A percentile compares a stretch with the other conserved stretches of the same genome.
These are phyloP conservation scores for Dolichomitus sp. DNA, from an alignment of 2,888 invertebrate genomes.

Conservation along the genomic window DNA sequence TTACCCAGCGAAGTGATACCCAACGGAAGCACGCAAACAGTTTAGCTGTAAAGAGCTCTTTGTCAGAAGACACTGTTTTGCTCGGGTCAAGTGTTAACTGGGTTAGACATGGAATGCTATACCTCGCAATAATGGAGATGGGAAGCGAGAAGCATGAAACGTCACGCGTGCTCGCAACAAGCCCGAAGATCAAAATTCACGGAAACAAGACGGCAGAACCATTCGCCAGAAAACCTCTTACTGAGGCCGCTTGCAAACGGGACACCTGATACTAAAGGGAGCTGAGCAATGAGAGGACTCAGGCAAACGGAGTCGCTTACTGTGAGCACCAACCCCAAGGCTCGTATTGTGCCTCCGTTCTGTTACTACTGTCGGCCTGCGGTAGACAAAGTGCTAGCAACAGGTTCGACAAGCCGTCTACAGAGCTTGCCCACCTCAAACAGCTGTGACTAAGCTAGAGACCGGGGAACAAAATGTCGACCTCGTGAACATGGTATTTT, in stretches of 20 bases:
- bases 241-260: slow-evolving; percentile 12
- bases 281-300: slow-evolving; percentile 13
- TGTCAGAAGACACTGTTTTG: slow-evolving; percentile 6
- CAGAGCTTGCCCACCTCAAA: neutral
- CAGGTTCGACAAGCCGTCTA: slow-evolving; percentile 41
- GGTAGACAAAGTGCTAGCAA: slow-evolving; percentile 53
- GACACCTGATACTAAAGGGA: slow-evolving; percentile 41
- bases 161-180: neutral
- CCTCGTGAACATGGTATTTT: too few species aligned
- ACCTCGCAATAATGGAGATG: neutral
- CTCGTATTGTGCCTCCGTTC: slow-evolving; percentile 20
- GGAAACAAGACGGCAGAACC: neutral
- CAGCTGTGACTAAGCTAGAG: neutral
- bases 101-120: neutral
- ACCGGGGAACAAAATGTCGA: neutral
- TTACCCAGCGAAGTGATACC: neutral
- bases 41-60: neutral
- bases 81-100: slow-evolving; percentile 2
- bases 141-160: neutral
- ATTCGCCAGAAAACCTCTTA: slow-evolving; percentile 10
- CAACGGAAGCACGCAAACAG: neutral
- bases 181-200: slow-evolving; percentile 12
- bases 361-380: slow-evolving; percentile 41
- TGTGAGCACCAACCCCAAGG: slow-evolving; percentile 18
- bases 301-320: slow-evolving; percentile 30